Evolutionary conservation across 2,888 invertebrate species (phyloP).

Genomic region (Crematogaster levior): DNA sequence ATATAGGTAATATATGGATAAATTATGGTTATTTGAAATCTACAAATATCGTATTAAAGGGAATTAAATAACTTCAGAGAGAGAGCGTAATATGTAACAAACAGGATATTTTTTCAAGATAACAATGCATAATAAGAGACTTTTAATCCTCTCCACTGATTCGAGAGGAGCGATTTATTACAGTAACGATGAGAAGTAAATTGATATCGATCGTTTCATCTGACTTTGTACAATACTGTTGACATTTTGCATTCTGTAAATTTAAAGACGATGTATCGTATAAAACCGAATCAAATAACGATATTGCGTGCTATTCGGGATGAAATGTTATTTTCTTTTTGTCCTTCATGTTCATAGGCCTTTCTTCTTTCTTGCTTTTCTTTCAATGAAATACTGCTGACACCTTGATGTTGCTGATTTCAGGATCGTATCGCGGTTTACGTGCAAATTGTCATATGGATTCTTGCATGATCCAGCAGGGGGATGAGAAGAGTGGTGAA

Average conservation of each 20-base stretch:
- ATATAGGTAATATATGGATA: neutral
- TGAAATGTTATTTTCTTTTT: slow-evolving; percentile 30
- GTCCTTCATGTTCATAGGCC: slow-evolving; percentile 15
- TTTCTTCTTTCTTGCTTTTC: neutral
- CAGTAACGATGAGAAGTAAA: slow-evolving; percentile 80
- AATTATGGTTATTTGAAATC: neutral
- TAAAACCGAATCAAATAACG: slow-evolving; percentile 74
- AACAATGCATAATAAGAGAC: slow-evolving; percentile 7
- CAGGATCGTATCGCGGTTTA: slow-evolving; percentile 6
- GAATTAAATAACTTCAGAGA: neutral
- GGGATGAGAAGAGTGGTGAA: slow-evolving; percentile 63
- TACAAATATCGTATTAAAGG: slow-evolving; percentile 2
- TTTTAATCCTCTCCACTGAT: slow-evolving; percentile 72
- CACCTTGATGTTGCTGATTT: slow-evolving; percentile 21
- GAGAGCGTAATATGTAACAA: neutral
- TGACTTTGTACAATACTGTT: slow-evolving; percentile 76
- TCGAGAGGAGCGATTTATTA: slow-evolving; percentile 80
- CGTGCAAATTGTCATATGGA: slow-evolving; percentile 27
- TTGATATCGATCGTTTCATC: slow-evolving; percentile 75
- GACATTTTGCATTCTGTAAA: slow-evolving; percentile 32
- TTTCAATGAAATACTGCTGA: neutral
- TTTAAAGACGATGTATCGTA: slow-evolving; percentile 54
- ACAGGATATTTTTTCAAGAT: slow-evolving; percentile 12
- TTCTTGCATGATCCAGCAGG: slow-evolving; percentile 33
- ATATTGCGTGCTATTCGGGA: slow-evolving; percentile 51